Evolutionary conservation across 2,113 vertebrate genomes (phyloP), one percentile per base, ranked within the genome.

Genomic region (Eleginops maclovinus): DNA sequence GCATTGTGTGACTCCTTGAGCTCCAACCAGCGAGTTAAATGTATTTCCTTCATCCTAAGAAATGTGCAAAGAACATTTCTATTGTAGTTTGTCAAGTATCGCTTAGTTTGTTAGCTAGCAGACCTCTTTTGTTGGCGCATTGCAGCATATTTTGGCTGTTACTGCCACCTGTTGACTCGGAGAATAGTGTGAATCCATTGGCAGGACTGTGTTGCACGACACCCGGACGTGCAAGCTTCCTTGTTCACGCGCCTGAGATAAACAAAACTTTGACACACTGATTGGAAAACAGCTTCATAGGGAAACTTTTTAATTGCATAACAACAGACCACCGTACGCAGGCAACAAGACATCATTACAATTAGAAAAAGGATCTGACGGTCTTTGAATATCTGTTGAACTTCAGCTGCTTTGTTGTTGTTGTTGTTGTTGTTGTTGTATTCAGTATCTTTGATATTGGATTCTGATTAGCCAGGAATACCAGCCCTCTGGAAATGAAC

Each of bases 401-500:
- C 58, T 15, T 44, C 4, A 12, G 3, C 16, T 26, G 60, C 49
- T 56, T 50, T 16, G 4, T 31, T 17, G 12, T 50, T n/a, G n/a
- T n/a, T n/a, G n/a, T n/a, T n/a, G n/a, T n/a, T n/a, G n/a, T n/a
- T n/a, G n/a, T n/a, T n/a, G n/a, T n/a, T n/a, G n/a, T n/a, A n/a
- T n/a, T n/a, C n/a, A n/a, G n/a, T n/a, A n/a, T n/a, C n/a, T n/a
- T n/a, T n/a, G n/a, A 24, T 53, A 28, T 13, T 36, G 4, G 65
- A 54, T 60, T 28, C 13, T 26, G 22, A 54, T 47, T 31, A 40
- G 21, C 31, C 11, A 22, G 11, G 28, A 76, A 15, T 11, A 67
- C 9, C 36, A 60, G 50, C 47, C 49, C 63, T 50, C 65, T 69
- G 22, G 61, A 70, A 75, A 80, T 72, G 2, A 64, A 76, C 15